A percentile compares a stretch with the other conserved stretches of the same genome.
Conservation (phyloP, 2,888 invertebrate species). For the Drosophila formosana region DNA sequence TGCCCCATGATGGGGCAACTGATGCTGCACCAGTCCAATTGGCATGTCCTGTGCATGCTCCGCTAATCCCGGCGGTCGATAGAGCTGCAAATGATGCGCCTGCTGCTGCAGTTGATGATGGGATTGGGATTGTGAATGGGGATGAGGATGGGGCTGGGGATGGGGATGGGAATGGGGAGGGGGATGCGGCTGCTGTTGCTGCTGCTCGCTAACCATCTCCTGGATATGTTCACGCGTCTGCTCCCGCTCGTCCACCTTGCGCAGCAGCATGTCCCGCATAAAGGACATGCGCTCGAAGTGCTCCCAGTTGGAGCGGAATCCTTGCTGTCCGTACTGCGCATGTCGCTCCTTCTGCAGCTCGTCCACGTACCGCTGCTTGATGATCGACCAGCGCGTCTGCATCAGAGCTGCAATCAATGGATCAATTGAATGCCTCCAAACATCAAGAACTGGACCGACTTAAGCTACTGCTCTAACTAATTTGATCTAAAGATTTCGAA, state of each 20-base stretch:
- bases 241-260: constrained; percentile 82
- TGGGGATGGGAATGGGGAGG: constrained; percentile 36
- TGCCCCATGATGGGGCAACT: constrained; percentile 55
- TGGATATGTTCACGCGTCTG: constrained; percentile 83
- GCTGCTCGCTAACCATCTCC: constrained; percentile 83
- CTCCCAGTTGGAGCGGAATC: constrained; percentile 82
- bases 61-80: constrained; percentile 62
- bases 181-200: constrained; percentile 72
- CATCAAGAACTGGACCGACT: no score
- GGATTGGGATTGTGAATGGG: constrained; percentile 9
- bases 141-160: constrained; percentile 32
- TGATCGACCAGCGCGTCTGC: constrained; percentile 83
- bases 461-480: no score
- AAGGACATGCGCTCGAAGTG: constrained; percentile 83
- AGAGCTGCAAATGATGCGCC: constrained; percentile 62
- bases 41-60: constrained; percentile 76
- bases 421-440: neutral
- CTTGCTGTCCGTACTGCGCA: constrained; percentile 74
- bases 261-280: constrained; percentile 80
- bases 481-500: no score
- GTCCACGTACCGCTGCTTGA: constrained; percentile 82
- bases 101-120: constrained; percentile 31
- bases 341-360: constrained; percentile 83
- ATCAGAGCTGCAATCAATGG: constrained; percentile 68
- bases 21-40: constrained; percentile 74